Conservation (phyloP, 2,113 vertebrate species). For the Tychaedon coryphoeus region DNA sequence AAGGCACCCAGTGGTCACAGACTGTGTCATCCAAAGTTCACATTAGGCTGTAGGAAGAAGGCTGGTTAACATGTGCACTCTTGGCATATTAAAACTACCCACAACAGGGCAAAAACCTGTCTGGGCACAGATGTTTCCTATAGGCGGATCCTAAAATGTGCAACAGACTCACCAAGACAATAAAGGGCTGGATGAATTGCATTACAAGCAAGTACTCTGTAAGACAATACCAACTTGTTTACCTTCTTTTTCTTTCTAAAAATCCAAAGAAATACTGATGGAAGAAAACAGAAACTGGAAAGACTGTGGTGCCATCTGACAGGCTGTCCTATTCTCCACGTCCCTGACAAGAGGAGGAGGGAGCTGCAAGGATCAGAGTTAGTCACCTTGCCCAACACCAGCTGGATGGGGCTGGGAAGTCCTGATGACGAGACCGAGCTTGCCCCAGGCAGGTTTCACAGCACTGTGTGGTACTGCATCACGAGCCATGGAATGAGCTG, state of each 20-base stretch:
- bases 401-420: neutral
- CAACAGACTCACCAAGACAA: neutral
- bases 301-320: neutral
- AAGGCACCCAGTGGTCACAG: neutral
- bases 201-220: neutral
- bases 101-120: neutral
- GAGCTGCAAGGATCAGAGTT: neutral
- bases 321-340: neutral
- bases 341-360: neutral
- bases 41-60: neutral
- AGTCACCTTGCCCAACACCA: neutral
- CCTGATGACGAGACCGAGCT: accelerated
- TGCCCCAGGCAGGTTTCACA: neutral
- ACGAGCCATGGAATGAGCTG: neutral
- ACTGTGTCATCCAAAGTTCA: neutral
- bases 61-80: neutral
- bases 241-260: neutral
- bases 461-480: neutral
- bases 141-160: neutral
- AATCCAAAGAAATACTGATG: neutral
- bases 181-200: neutral
- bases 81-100: neutral
- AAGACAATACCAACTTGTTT: neutral
- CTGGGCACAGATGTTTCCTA: neutral
- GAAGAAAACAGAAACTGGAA: neutral